A percentile compares a stretch with the other conserved stretches of the same genome.
Evolutionary conservation across 2,888 invertebrate genomes (phyloP).

Genomic region (Trissolcus brochymenae): DNA sequence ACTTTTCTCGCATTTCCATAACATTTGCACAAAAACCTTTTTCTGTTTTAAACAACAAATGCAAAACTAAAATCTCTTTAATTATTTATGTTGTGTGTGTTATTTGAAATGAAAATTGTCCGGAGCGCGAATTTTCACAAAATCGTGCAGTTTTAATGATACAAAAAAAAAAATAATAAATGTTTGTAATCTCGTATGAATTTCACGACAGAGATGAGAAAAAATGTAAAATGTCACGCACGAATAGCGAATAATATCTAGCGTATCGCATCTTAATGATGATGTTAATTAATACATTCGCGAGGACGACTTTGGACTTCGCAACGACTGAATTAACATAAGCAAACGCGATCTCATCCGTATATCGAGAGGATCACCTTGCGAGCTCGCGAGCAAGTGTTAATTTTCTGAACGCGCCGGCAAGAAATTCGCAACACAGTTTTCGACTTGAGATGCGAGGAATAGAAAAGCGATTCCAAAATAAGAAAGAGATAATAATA

Average conservation of each 20-base stretch:
- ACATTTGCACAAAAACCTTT: no score
- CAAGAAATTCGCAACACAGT: slow-evolving; percentile 51
- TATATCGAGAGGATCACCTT: slow-evolving; percentile 63
- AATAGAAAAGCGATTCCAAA: neutral
- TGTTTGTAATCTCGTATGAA: slow-evolving; percentile 30
- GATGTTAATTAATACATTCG: slow-evolving; percentile 76
- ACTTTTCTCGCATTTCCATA: no score
- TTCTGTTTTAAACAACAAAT: no score
- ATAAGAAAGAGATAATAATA: slow-evolving; percentile 18
- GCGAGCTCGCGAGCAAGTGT: slow-evolving; percentile 69
- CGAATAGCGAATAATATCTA: slow-evolving; percentile 53
- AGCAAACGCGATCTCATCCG: slow-evolving; percentile 68
- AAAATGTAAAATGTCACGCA: slow-evolving; percentile 56
- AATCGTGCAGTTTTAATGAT: neutral
- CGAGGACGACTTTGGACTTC: slow-evolving; percentile 62
- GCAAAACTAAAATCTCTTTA: no score
- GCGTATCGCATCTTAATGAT: slow-evolving; percentile 68
- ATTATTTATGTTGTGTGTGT: no score
- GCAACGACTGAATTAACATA: slow-evolving; percentile 71
- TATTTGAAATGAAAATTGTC: neutral
- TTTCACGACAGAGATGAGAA: slow-evolving; percentile 50
- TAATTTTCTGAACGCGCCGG: slow-evolving; percentile 67
- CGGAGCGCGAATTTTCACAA: neutral
- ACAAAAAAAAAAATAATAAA: slow-evolving; percentile 18
- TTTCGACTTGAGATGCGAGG: slow-evolving; percentile 34